phyloP scores from a whole-genome alignment of 2,888 invertebrate species.

The Apeira syringaria region DNA sequence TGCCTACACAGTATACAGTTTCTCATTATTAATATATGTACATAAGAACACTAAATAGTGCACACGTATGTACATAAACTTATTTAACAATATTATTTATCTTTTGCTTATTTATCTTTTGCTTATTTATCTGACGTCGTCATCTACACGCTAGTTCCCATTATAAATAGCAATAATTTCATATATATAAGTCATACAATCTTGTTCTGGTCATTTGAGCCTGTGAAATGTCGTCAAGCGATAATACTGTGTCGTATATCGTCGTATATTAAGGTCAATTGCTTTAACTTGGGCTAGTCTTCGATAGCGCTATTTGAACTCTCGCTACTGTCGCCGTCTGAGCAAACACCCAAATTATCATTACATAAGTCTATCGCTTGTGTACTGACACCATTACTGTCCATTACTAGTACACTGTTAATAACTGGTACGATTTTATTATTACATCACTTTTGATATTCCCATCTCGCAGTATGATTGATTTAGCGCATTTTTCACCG shows the following conservation, averaged over 20 bases:
- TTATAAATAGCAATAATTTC: not conserved
- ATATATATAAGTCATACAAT: no score
- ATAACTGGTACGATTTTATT: conserved; percentile 14
- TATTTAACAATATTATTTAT: no score
- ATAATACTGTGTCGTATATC: conserved; percentile 59
- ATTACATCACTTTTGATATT: conserved; percentile 19
- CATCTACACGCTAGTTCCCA: no score
- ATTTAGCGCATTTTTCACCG: conserved; percentile 26
- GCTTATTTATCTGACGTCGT: no score
- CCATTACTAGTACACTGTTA: conserved; percentile 27
- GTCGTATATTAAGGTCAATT: conserved; percentile 71
- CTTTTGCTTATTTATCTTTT: no score
- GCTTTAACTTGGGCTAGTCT: conserved; percentile 62
- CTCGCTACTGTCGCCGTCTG: conserved; percentile 48
- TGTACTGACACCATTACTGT: conserved; percentile 39
- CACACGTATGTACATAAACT: no score
- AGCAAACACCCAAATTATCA: conserved; percentile 43
- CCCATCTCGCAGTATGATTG: conserved; percentile 25
- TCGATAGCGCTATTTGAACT: conserved; percentile 64
- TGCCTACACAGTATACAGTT: no score
- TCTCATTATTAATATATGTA: no score
- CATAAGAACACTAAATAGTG: no score
- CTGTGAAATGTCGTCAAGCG: conserved; percentile 32
- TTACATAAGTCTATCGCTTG: conserved; percentile 46
- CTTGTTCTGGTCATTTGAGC: no score